Evolutionary conservation across 1,140 invertebrate genomes (phyloP).

Genomic region (Tribolium castaneum): DNA sequence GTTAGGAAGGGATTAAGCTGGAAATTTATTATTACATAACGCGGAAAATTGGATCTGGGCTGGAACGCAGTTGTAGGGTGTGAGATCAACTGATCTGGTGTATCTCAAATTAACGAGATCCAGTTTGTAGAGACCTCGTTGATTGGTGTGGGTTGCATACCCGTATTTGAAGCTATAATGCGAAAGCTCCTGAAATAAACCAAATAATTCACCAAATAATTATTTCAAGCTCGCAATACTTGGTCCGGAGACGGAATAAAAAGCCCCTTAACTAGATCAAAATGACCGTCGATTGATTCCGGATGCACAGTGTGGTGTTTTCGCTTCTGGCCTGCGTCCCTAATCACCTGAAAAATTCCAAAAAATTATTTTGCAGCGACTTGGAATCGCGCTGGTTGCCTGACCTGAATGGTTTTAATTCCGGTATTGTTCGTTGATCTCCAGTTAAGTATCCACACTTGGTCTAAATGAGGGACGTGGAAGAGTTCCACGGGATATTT

Average conservation of each 20-base stretch:
- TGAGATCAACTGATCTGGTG: constrained; percentile 79
- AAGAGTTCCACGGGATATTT: constrained; percentile 79
- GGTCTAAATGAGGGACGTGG: constrained; percentile 80
- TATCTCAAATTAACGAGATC: constrained; percentile 82
- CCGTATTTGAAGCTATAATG: constrained; percentile 78
- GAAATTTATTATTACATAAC: constrained; percentile 74
- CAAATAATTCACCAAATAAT: background rate
- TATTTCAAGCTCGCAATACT: background rate
- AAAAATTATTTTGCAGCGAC: background rate
- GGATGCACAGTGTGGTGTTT: constrained; percentile 84
- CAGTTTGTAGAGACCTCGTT: constrained; percentile 80
- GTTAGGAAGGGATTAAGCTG: background rate
- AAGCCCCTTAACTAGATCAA: constrained; percentile 79
- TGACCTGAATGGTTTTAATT: constrained; percentile 78
- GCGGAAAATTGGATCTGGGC: constrained; percentile 78
- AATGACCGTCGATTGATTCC: constrained; percentile 83
- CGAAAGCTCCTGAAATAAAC: constrained; percentile 68
- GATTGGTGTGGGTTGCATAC: constrained; percentile 82
- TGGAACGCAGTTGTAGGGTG: constrained; percentile 81
- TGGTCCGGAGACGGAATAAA: constrained; percentile 72
- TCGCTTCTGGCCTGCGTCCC: constrained; percentile 79
- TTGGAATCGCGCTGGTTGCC: background rate
- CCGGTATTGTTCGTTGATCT: constrained; percentile 67
- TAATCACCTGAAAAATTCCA: constrained; percentile 69
- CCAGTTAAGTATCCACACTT: constrained; percentile 86